A percentile compares a stretch with the other conserved stretches of the same genome.
Evolutionary conservation across 1,140 invertebrate genomes (phyloP).

Genomic region (Aleiodes sp.): DNA sequence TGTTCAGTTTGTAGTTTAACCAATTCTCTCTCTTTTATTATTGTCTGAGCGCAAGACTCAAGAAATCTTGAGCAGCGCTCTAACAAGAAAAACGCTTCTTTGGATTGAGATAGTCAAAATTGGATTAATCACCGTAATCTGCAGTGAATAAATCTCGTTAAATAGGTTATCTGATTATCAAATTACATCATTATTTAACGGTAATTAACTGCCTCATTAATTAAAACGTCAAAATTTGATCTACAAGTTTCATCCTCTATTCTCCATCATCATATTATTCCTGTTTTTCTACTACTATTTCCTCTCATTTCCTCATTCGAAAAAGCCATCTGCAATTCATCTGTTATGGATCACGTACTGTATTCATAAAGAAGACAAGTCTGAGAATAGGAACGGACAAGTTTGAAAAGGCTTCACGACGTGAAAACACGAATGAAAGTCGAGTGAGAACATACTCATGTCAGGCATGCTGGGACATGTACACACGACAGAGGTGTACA

Average conservation of each 20-base stretch:
- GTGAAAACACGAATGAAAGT: slow-evolving; percentile 26
- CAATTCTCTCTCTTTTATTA: too few species aligned
- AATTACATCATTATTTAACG: too few species aligned
- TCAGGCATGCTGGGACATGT: background rate
- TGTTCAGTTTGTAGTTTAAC: too few species aligned
- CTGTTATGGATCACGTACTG: slow-evolving; percentile 16
- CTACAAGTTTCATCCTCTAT: background rate
- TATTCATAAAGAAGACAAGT: slow-evolving; percentile 21
- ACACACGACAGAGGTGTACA: slow-evolving; percentile 4
- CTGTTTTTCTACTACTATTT: background rate
- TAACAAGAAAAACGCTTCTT: too few species aligned
- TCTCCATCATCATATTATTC: background rate
- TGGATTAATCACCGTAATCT: too few species aligned
- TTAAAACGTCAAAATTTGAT: background rate
- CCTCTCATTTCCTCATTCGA: background rate
- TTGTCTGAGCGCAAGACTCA: too few species aligned
- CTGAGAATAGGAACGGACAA: slow-evolving; percentile 21
- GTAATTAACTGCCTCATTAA: too few species aligned
- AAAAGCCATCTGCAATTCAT: slow-evolving; percentile 21
- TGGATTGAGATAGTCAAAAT: too few species aligned
- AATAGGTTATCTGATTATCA: too few species aligned
- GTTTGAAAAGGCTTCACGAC: slow-evolving; percentile 24
- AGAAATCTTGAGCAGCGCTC: too few species aligned
- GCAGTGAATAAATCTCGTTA: too few species aligned
- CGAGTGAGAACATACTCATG: background rate